Base-by-base conservation (phyloP, 1,140 invertebrate species). In the Thereuonema tuberculata region DNA sequence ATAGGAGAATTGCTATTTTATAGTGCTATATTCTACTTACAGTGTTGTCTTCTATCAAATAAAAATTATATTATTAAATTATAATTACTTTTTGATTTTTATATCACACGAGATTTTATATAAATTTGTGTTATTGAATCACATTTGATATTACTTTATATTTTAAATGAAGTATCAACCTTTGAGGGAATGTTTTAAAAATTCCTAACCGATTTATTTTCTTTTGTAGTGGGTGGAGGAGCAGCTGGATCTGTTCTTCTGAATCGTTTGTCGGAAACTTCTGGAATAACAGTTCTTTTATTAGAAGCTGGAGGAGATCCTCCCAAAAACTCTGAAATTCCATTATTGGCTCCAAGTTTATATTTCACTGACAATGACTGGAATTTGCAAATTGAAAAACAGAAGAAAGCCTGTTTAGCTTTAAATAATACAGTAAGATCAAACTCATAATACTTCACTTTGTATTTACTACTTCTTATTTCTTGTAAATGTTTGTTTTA, bases 181-280 rank as follows among this genome's bases (percentile, higher is more conserved):
- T n/a, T n/a, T n/a, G n/a, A n/a, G n/a, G n/a, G n/a, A n/a, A n/a
- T n/a, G n/a, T n/a, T 31, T 43, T 1, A 61, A 17, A 56, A 47
- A 46, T 27, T 58, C 12, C n/a, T 46, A 24, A 64, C 55, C 15
- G 3, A 2, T 52, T 58, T 56, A 60, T 76, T 63, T 67, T 72
- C 26, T 12, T 20, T 89, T 66, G 76, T 90, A 60, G 82, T 98
- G 15, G 94, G 94, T 0, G 89, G 84, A 1, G 94, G 94, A 12
- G 95, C 93, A 0, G 91, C 93, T 66, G 94, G 92, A 0, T 89
- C 89, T 1, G 93, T 97, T n/a, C 76, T 98, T 9, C 93, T 93
- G 0, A 95, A 87, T 72, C 80, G 94, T 1, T 74, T 98, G 25
- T 87, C 87, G 0, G 93, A 97, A 65, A 72, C 81, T 62, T 68